Conservation (phyloP, 2,888 invertebrate species). For the Lathronympha strigana region DNA sequence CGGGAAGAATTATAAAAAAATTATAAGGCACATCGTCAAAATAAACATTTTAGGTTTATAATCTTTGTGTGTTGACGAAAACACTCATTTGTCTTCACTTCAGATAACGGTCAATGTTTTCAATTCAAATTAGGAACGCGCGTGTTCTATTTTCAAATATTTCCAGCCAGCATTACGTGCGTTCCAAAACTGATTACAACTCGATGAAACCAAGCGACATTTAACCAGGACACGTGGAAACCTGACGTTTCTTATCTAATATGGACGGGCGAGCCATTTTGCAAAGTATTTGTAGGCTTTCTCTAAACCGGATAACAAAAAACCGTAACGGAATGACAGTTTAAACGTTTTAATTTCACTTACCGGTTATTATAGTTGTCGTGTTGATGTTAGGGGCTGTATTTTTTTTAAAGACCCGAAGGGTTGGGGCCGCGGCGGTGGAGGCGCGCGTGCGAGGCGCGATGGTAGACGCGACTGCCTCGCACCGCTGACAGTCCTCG, state of each 20-base stretch:
- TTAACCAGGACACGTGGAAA: constrained; percentile 34
- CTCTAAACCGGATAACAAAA: constrained; percentile 10
- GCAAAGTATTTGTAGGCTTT: constrained; percentile 39
- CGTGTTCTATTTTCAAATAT: constrained; percentile 6
- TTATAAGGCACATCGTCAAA: too few species aligned
- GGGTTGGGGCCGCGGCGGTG: constrained; percentile 10
- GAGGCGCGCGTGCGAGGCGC: constrained; percentile 65
- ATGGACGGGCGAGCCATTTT: constrained; percentile 38
- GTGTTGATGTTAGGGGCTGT: constrained; percentile 18
- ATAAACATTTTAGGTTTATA: too few species aligned
- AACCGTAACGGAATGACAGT: background rate
- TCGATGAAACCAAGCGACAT: constrained; percentile 13
- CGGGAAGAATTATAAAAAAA: too few species aligned
- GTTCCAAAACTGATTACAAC: background rate
- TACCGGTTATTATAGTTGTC: constrained; percentile 5
- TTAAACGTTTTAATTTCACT: background rate
- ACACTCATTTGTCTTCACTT: constrained; percentile 14
- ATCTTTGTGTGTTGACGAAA: constrained; percentile 2
- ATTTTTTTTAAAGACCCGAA: constrained; percentile 36
- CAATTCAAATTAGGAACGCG: background rate
- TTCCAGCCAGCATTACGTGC: background rate
- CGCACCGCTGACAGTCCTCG: constrained; percentile 49
- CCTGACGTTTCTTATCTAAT: constrained; percentile 40
- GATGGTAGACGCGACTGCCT: constrained; percentile 64
- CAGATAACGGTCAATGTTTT: background rate